Evolutionary conservation across 2,888 invertebrate genomes (phyloP).

Genomic region (Salticus scenicus): DNA sequence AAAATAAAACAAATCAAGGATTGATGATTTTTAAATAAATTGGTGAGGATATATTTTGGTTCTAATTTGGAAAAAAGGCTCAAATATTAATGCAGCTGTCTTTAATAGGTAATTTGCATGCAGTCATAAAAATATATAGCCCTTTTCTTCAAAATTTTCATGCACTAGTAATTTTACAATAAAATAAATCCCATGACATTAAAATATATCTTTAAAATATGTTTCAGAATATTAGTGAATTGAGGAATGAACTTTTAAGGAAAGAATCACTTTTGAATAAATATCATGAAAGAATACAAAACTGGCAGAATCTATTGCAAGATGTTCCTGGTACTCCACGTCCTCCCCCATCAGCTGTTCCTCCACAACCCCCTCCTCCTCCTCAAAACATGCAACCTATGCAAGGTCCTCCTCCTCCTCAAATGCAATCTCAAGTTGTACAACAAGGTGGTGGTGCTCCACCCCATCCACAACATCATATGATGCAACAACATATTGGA

Average conservation of each 20-base stretch:
- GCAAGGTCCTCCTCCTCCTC: conserved; percentile 48
- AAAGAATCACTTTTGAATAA: conserved; percentile 91
- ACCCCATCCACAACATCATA: conserved; percentile 42
- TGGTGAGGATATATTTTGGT: too few relatives aligned
- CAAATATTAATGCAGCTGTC: too few relatives aligned
- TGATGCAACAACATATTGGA: conserved; percentile 55
- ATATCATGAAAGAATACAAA: conserved; percentile 91
- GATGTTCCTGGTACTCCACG: conserved; percentile 71
- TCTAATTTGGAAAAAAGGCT: too few relatives aligned
- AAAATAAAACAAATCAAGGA: too few relatives aligned
- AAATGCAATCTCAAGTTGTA: conserved; percentile 33
- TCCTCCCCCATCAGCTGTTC: conserved; percentile 69
- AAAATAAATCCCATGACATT: too few relatives aligned
- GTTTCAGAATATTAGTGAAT: conserved; percentile 85
- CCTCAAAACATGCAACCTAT: conserved; percentile 41
- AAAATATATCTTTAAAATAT: too few relatives aligned
- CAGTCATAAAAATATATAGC: too few relatives aligned
- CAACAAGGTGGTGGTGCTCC: conserved; percentile 19
- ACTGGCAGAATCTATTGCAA: conserved; percentile 88
- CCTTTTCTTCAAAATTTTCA: too few relatives aligned
- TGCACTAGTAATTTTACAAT: too few relatives aligned
- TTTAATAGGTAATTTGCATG: too few relatives aligned
- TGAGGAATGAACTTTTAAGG: conserved; percentile 88
- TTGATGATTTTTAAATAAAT: too few relatives aligned
- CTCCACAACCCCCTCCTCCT: conserved; percentile 69